Conservation (phyloP, 2,797 vertebrate species). For the Margarornis squamiger region DNA sequence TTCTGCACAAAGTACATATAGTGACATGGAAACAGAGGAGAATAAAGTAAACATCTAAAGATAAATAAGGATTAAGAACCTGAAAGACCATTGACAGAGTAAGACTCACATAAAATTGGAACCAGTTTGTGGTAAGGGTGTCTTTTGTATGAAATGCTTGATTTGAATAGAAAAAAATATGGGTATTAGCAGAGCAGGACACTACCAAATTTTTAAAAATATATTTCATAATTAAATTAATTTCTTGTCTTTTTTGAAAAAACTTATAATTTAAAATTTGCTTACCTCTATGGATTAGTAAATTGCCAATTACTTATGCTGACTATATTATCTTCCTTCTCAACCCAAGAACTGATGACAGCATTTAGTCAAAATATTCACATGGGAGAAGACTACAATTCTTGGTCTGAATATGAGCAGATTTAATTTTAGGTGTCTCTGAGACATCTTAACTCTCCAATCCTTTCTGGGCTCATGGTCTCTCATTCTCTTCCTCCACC, state of each 20-base stretch:
- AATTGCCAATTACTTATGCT: neutral
- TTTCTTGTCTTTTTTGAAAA: rapidly evolving
- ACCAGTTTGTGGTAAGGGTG: neutral
- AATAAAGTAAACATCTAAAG: neutral
- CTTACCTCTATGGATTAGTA: neutral
- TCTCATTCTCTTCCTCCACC: neutral
- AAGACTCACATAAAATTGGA: neutral
- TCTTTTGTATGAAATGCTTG: neutral
- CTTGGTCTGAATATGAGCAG: neutral
- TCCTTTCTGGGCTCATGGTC: neutral
- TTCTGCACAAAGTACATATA: neutral
- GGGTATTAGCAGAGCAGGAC: neutral
- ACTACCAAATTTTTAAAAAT: neutral
- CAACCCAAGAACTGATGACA: neutral
- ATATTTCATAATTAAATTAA: neutral
- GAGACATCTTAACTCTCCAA: neutral
- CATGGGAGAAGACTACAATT: neutral
- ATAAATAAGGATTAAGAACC: neutral
- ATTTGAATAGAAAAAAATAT: neutral
- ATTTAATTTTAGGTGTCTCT: neutral
- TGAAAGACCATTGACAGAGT: neutral
- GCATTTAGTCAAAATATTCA: neutral
- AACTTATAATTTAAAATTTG: neutral
- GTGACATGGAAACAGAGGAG: neutral
- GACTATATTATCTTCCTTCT: neutral